phyloP scores from a whole-genome alignment of 1,140 invertebrate genomes.

The Phymastichus coffea region DNA sequence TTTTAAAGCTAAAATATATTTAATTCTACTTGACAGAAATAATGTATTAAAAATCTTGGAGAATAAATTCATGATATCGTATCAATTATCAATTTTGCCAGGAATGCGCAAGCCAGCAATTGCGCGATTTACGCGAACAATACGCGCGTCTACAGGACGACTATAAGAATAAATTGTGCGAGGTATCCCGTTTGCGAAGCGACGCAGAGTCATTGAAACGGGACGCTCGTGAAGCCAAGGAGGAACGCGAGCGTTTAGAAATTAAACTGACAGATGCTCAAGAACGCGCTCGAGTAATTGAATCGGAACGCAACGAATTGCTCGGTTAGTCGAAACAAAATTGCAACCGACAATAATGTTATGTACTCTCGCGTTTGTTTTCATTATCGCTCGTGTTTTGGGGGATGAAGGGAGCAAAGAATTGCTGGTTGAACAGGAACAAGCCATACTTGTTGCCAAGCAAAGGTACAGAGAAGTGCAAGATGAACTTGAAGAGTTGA shows the following conservation, averaged over 20 bases:
- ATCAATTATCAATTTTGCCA: too few relatives aligned
- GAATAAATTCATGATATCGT: too few relatives aligned
- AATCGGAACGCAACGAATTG: constrained; percentile 44
- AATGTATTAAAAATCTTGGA: too few relatives aligned
- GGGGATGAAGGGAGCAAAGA: constrained; percentile 58
- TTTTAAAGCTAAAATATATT: too few relatives aligned
- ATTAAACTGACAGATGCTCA: constrained; percentile 57
- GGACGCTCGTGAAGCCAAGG: constrained; percentile 55
- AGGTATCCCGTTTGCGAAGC: constrained; percentile 57
- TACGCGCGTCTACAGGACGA: constrained; percentile 61
- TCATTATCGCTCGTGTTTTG: background rate
- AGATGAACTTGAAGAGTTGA: constrained; percentile 68
- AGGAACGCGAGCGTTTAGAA: constrained; percentile 58
- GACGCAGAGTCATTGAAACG: constrained; percentile 57
- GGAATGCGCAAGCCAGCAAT: constrained; percentile 40
- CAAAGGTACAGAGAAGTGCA: constrained; percentile 66
- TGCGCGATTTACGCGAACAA: constrained; percentile 58
- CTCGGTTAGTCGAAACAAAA: constrained; percentile 36
- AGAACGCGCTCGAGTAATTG: constrained; percentile 43
- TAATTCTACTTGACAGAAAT: too few relatives aligned
- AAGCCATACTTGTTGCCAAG: constrained; percentile 62
- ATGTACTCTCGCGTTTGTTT: background rate
- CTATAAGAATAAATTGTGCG: constrained; percentile 60
- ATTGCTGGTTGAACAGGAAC: constrained; percentile 65
- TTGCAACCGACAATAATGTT: too few relatives aligned